These are phyloP conservation scores for Ranitomeya variabilis DNA, from an alignment of 2,113 vertebrate species.

Conservation along the genomic window DNA sequence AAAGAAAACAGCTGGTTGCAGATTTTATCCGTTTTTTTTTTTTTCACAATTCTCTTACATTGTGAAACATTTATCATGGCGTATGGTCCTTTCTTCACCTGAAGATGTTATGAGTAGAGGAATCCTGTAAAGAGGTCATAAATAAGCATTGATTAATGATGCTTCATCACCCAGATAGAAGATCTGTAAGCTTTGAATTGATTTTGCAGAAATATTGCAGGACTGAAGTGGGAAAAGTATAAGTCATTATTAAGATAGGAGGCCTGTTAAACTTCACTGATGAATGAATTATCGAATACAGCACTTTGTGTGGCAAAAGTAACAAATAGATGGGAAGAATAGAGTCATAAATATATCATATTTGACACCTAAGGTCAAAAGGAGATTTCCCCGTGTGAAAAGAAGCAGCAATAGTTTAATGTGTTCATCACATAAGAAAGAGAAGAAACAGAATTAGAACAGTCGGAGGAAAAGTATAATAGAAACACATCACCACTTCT, in stretches of 20 bases:
- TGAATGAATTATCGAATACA: background rate
- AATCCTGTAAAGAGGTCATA: background rate
- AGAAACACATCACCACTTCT: no score
- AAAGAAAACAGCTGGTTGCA: background rate
- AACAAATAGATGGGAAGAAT: background rate
- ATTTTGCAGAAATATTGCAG: background rate
- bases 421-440: background rate
- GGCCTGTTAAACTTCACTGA: background rate
- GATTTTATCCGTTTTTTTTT: background rate
- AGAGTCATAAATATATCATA: background rate
- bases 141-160: background rate
- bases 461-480: no score
- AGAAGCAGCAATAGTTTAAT: background rate
- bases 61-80: background rate
- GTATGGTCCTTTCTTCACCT: background rate
- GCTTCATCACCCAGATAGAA: background rate
- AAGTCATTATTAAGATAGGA: background rate
- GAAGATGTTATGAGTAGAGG: background rate
- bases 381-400: background rate
- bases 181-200: background rate
- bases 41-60: background rate
- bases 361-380: constrained; percentile 14
- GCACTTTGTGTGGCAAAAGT: background rate
- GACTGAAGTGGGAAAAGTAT: background rate
- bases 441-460: background rate